Conservation (phyloP, 2,888 invertebrate genomes). For the Cryptops parisi region DNA sequence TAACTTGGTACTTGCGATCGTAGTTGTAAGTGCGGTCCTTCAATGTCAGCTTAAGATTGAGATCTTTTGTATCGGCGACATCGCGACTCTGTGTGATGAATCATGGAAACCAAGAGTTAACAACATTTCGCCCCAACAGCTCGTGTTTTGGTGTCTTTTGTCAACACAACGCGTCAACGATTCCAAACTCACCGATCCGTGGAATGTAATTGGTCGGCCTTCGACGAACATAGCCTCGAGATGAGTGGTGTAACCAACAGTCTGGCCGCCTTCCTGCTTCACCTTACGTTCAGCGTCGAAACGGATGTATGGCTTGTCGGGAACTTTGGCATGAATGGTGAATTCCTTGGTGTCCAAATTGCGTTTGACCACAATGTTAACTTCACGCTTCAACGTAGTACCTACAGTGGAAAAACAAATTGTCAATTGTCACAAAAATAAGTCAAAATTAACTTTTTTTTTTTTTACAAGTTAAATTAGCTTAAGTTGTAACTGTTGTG, state of each 20-base stretch:
- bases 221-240: not conserved
- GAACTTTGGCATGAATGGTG: not conserved
- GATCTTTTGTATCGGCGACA: no score
- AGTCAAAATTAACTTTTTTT: no score
- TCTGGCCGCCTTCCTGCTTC: not conserved
- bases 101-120: no score
- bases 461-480: no score
- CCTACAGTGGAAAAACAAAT: slow-evolving; percentile 1
- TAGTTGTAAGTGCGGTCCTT: not conserved
- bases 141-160: no score
- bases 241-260: not conserved
- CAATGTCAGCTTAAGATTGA: not conserved
- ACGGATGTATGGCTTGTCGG: slow-evolving; percentile 8
- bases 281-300: not conserved
- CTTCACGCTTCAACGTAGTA: slow-evolving; percentile 7
- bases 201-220: not conserved
- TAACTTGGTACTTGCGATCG: not conserved
- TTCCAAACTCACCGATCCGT: not conserved
- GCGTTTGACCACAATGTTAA: not conserved
- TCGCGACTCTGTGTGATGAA: no score
- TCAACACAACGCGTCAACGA: no score
- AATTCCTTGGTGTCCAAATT: slow-evolving; percentile 4
- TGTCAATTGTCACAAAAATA: no score
- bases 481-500: no score
- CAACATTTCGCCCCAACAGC: no score